Base-by-base conservation (phyloP, 2,797 vertebrate species). In the Astyanax mexicanus region DNA sequence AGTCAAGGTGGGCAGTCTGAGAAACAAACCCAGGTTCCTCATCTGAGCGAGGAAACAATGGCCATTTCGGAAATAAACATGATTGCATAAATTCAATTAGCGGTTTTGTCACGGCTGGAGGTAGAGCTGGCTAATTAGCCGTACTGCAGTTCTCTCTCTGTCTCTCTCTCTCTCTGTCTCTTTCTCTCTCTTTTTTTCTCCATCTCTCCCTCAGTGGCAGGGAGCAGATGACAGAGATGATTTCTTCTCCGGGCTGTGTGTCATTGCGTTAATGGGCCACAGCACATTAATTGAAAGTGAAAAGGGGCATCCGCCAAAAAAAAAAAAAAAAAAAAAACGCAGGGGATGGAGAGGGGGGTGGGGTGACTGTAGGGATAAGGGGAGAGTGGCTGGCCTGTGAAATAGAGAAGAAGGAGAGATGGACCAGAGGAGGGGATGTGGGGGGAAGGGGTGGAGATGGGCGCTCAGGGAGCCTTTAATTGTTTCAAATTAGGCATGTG, bases 81-180 rank as follows among this genome's bases (percentile, higher is more conserved):
- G 92, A 94, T 92, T 94, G 93, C 93, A 95, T 95, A 94, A 95
- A 95, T 95, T 95, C 94, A 95, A 95, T 95, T 96, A 95, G 90
- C 87, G 88, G 84, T 91, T 95, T 94, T 92, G 79, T 85, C 94
- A 95, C 89, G 92, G 92, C 62, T 84, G 90, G 90, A 94, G 93
- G 93, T 92, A 92, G 94, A 92, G 90, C 79, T 92, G 92, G 93
- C 91, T 95, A 95, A 95, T 95, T 95, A 94, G 94, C 91, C 91
- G 86, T 92, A 89, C 89, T 69, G 49, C 55, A 40, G 38, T 47
- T 19, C 23, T 61, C 19, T 35, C 42, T 62, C 13, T 38, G 45
- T 45, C 7, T 47, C n/a, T 44, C 47, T 27, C 52, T 55, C 23
- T 55, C 23, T 27, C 23, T 27, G 11, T 55, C 52, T 13, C 23